A percentile compares a stretch with the other conserved stretches of the same genome.
Evolutionary conservation across 37 sponge, comb jelly and placozoan species (phyloP).

Genomic region (Halichondria panicea): DNA sequence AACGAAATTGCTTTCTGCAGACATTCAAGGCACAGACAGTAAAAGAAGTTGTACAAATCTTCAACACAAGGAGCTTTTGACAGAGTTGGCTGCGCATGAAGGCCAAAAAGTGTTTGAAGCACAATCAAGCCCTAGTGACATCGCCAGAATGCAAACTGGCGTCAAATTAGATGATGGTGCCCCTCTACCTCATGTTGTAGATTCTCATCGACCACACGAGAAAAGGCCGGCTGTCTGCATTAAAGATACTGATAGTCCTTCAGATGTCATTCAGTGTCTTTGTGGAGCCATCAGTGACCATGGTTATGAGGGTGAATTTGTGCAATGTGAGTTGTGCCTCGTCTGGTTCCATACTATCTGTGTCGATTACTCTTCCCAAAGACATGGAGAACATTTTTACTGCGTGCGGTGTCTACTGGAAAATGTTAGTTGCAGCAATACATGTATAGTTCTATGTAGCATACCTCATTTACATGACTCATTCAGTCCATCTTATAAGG

Average conservation of each 20-base stretch:
- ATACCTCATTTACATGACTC: background rate
- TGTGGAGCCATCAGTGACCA: slow-evolving; percentile 64
- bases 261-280: slow-evolving; percentile 37
- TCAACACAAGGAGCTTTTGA: background rate
- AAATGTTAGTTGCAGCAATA: slow-evolving; percentile 5
- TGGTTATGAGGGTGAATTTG: slow-evolving; percentile 18
- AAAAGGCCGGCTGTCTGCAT: too few relatives aligned
- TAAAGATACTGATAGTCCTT: too few relatives aligned
- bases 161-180: too few relatives aligned
- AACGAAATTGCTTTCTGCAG: too few relatives aligned
- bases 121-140: background rate
- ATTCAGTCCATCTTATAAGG: background rate
- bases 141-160: too few relatives aligned
- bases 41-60: background rate
- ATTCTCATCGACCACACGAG: too few relatives aligned
- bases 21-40: too few relatives aligned
- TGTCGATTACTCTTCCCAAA: slow-evolving; percentile 21
- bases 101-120: background rate
- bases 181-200: too few relatives aligned
- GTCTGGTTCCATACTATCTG: slow-evolving; percentile 73
- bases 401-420: slow-evolving; percentile 50
- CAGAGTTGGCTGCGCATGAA: background rate
- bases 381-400: slow-evolving; percentile 1
- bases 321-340: slow-evolving; percentile 72
- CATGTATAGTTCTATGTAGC: too few relatives aligned